Base-by-base conservation (phyloP, 2,797 vertebrate genomes). In the Periparus ater region DNA sequence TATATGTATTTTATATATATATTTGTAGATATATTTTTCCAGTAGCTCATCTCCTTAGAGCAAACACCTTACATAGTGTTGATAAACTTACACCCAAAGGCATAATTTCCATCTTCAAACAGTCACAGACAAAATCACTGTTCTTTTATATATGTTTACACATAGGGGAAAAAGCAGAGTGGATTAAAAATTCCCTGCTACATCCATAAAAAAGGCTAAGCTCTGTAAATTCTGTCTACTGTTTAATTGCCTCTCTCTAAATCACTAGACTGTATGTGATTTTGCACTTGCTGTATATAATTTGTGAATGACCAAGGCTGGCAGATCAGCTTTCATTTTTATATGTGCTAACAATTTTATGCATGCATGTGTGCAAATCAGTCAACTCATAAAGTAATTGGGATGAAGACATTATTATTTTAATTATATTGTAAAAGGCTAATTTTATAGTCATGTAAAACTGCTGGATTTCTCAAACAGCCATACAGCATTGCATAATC, bases 361-460 rank as follows among this genome's bases (percentile, higher is more conserved):
- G 34, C 8, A 74, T 67, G 42, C 23, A 20, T 44, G 38, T 63
- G 25, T 66, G 20, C 23, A 40, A 38, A 57, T 48, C 71, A 89
- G 15, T 76, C 47, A 92, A 88, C 51, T 20, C 34, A 65, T 70
- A 80, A 93, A 91, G 30, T 62, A 89, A 76, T 74, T 1, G 2
- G 34, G 32, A 66, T n/a, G 95, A 91, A 92, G 34, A 25, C 5
- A 32, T 6, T 70, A 75, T 85, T 79, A 89, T 81, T 91, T 88
- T 88, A 79, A 91, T 95, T 87, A 50, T 58, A 76, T 86, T 65
- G 48, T 82, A 78, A 91, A 93, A 92, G 66, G 25, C 21, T 87
- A 72, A 81, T 95, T 91, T 94, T 91, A 83, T 36, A 80, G 51
- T 53, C 42, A 48, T 51, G 57, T 93, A 79, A 91, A 95, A 82